Evolutionary conservation across 2,888 invertebrate species (phyloP).

Genomic region (Pristionchus exspectatus): DNA sequence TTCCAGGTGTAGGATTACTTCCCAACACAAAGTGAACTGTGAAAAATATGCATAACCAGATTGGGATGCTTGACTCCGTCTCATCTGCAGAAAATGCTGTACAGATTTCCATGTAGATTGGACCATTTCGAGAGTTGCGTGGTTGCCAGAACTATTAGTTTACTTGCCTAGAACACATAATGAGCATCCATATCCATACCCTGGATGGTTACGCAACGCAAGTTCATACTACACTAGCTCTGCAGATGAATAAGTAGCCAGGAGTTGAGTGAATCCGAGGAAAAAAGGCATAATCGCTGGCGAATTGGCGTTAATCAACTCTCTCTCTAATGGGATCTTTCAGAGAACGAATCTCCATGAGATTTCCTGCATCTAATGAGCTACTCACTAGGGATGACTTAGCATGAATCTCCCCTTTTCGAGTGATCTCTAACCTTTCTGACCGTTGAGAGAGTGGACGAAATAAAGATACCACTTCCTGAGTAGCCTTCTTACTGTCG

Average conservation of each 20-base stretch:
- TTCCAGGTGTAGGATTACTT: background rate
- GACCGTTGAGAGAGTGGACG: too few relatives aligned
- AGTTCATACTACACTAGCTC: background rate
- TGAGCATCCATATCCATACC: background rate
- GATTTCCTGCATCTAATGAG: constrained; percentile 24
- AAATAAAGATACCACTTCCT: too few relatives aligned
- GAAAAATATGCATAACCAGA: too few relatives aligned
- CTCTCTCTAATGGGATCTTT: background rate
- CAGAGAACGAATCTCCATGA: background rate
- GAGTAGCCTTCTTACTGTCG: too few relatives aligned
- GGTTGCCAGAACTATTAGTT: too few relatives aligned
- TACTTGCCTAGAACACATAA: background rate
- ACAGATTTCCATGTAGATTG: too few relatives aligned
- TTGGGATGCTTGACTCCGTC: too few relatives aligned
- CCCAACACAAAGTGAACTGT: background rate
- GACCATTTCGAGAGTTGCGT: too few relatives aligned
- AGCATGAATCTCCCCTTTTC: too few relatives aligned
- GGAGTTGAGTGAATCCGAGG: background rate
- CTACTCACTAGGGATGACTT: background rate
- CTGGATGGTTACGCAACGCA: background rate
- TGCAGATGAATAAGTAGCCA: constrained; percentile 2
- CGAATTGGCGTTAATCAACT: constrained; percentile 8
- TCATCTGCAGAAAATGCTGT: too few relatives aligned
- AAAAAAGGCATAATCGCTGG: background rate
- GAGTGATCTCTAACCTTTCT: too few relatives aligned